Evolutionary conservation across 2,888 invertebrate genomes (phyloP), one percentile per base, ranked within the genome.

Genomic region (Microctonus hyperodae): DNA sequence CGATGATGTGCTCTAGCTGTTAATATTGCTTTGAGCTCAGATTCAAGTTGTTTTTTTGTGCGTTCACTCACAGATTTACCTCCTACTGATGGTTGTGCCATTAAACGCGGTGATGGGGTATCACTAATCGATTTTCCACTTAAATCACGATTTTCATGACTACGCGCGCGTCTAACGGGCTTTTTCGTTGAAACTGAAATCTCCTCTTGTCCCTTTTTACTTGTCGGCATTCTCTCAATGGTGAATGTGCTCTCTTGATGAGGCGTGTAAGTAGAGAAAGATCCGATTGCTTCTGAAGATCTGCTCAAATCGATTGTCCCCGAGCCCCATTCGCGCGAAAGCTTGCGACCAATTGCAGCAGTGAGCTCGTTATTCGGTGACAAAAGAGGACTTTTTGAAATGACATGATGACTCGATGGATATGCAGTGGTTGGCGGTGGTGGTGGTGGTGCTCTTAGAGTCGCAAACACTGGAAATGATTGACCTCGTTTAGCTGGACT

Each of bases 321-420:
- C 0, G 83, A 83, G 5, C 81, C 83, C 83, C 83, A 84, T 57
- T 84, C 84, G 0, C 83, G 74, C 1, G 83, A 83, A n/a, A 83
- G 58, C 58, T 82, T 83, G 1, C 83, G 75, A 0, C 83, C 83
- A 10, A 83, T 79, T 0, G 77, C 79, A n/a, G 79, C 78, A 0
- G 81, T 82, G 13, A 82, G 69, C 25, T 84, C 83, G 69, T 75
- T 80, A 66, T 78, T 83, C 0, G 83, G 83, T 3, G 83, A 82
- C 22, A 83, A 70, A 23, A 81, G 68, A 0, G 83, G 82, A 65
- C 81, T 81, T 64, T 74, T 82, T 7, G 80, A 77, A 3, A 72
- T 66, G 61, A 61, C 67, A 51, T 69, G 69, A 10, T 73, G 63
- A 22, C 68, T 28, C 10, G 72, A 64, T 6, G 74, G 73, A 25